phyloP scores from a whole-genome alignment of 2,888 invertebrate species.

The Drosophila mettleri region DNA sequence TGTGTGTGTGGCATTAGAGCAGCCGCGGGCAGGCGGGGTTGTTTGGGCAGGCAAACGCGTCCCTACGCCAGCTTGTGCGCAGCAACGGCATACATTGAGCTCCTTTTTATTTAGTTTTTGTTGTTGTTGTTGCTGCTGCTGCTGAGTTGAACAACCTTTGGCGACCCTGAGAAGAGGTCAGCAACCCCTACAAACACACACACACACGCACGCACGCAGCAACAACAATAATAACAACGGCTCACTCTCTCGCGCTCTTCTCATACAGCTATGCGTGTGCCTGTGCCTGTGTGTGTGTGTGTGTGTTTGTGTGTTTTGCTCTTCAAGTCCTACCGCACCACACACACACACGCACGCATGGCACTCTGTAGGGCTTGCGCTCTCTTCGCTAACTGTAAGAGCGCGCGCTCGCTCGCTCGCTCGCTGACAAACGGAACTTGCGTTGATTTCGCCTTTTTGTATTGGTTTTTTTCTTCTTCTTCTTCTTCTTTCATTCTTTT shows the following conservation, averaged over 20 bases:
- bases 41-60: constrained; percentile 18
- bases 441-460: constrained; percentile 17
- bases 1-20: constrained; percentile 9
- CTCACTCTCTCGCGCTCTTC: constrained; percentile 18
- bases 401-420: constrained; percentile 14
- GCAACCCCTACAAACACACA: constrained; percentile 82
- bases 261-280: constrained; percentile 1
- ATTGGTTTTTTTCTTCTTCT: neutral
- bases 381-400: constrained; percentile 9
- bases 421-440: constrained; percentile 4
- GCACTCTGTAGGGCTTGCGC: constrained; percentile 11
- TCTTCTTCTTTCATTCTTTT: too few relatives aligned
- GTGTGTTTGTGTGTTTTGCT: constrained; percentile 15
- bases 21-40: constrained; percentile 8
- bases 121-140: constrained; percentile 27
- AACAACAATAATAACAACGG: constrained; percentile 23
- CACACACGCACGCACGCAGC: constrained; percentile 19
- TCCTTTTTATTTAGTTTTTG: constrained; percentile 26
- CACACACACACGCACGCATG: constrained; percentile 1
- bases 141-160: constrained; percentile 84
- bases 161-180: constrained; percentile 86
- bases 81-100: constrained; percentile 67
- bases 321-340: constrained; percentile 44
- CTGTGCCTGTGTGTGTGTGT: constrained; percentile 6
- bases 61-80: constrained; percentile 9